Base-by-base conservation (phyloP, 30 jellyfish, hydroid and myxozoan species). In the Aurelia sp. region DNA sequence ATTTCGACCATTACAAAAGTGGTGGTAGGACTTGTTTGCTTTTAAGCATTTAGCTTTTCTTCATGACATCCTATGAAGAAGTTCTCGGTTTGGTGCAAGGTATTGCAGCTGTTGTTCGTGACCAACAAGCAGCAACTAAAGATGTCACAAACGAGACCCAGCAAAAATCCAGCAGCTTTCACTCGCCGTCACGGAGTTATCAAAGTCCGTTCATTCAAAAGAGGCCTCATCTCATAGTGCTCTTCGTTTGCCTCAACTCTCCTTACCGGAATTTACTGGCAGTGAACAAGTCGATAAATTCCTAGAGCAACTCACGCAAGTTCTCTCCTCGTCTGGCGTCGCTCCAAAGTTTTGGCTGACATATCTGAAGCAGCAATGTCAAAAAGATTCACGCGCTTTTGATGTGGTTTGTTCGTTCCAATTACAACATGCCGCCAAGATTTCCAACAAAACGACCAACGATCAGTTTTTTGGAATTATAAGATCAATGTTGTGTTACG, bases 361-460 rank as follows among this genome's bases (percentile, higher is more conserved):
- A 4, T 77, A 59, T 20, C 38, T 77, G 16, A 77, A 60, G 78
- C 88, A 77, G 24, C 76, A 77, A 77, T 77, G 88, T 35, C 88
- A 19, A 18, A 30, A 77, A 58, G 86, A 77, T 48, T 4, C 85
- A 6, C 80, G 78, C 17, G 65, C 88, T 13, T 77, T 31, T n/a
- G 88, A 77, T 44, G n/a, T 77, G 11, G 76, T 57, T 31, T 53
- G 79, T 10, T 48, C 80, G 24, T 52, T 47, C 33, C 79, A 76
- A 31, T 5, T 10, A 27, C 24, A 27, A 11, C 57, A 48, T 24
- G 41, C 13, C 44, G 12, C 31, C 75, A 64, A 64, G 19, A 20
- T 64, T 19, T 64, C 75, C 20, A 11, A 52, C 63, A 52, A 52
- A 52, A 52, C 63, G 11, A 52, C 63, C 13, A 52, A 52, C 63